Base-by-base conservation (phyloP, 30 jellyfish, hydroid and myxozoan species). In the Aurelia sp. region DNA sequence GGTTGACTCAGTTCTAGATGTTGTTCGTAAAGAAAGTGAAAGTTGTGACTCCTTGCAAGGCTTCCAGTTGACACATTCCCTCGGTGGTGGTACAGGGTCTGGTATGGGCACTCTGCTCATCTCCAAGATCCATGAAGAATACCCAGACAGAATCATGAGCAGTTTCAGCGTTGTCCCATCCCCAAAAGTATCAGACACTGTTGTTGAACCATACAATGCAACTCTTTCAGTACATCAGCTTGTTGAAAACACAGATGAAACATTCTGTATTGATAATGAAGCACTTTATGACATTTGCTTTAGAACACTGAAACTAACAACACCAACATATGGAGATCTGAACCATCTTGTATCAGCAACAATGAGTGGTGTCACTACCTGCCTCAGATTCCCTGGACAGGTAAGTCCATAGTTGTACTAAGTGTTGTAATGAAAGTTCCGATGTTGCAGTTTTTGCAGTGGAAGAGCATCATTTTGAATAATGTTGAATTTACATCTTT, bases 71-170 rank as follows among this genome's bases (percentile, higher is more conserved):
- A 92, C 98, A 3, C 98, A 92, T 67, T 92, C 98, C 11, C 93
- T 92, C 62, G 98, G 98, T 62, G 98, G 98, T 10, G 98, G 98
- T 9, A 92, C 98, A 30, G 98, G 98, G 13, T 86, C 97, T 71
- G 98, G 98, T 22, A 86, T 92, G 98, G 98, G 98, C 69, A 92
- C 98, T 31, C 89, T 92, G 48, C 95, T 92, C 73, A 92, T 87
- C 83, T 92, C 96, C 21, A 92, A 87, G 72, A 87, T 92, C 91
- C 97, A 97, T 47, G 98, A 92, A 71, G 98, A 92, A 81, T 92
- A 92, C 89, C 98, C 98, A 40, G 98, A 92, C 86, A 76, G 98
- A 66, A 92, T 92, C 21, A 92, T 87, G 94, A 92, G 82, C 94
- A 79, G 95, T 31, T 86, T 92, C 85, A 86, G 97, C 53, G 98